Conservation (phyloP, 2,888 invertebrate genomes). For the Epirrhoe tristata region DNA sequence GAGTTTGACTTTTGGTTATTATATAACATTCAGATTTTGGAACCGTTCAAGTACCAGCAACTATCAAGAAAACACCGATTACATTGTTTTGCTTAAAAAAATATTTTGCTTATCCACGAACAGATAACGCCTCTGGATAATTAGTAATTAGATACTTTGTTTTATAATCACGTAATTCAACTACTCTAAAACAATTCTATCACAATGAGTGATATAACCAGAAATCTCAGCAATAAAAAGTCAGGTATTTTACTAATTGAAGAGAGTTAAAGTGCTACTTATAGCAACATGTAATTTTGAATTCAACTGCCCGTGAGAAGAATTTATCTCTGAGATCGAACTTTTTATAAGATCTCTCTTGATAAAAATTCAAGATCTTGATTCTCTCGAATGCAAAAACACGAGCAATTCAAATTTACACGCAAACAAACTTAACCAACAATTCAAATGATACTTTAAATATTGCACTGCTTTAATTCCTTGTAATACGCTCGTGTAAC, state of each 20-base stretch:
- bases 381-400: slow-evolving; percentile 29
- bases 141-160: slow-evolving; percentile 16
- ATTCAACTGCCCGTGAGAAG: slow-evolving; percentile 57
- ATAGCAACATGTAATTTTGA: slow-evolving; percentile 48
- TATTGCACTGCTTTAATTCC: slow-evolving; percentile 35
- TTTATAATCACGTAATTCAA: slow-evolving; percentile 25
- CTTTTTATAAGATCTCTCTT: slow-evolving; percentile 57
- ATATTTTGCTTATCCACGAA: background rate
- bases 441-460: slow-evolving; percentile 37
- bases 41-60: background rate
- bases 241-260: slow-evolving; percentile 33
- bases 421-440: slow-evolving; percentile 35
- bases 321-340: slow-evolving; percentile 55
- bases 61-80: slow-evolving; percentile 12
- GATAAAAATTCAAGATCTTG: slow-evolving; percentile 61
- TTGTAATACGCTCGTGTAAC: slow-evolving; percentile 28
- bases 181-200: slow-evolving; percentile 18
- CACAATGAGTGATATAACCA: slow-evolving; percentile 30
- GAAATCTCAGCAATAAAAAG: slow-evolving; percentile 32
- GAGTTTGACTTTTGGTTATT: too few relatives aligned
- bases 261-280: slow-evolving; percentile 51
- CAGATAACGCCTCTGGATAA: slow-evolving; percentile 13
- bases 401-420: slow-evolving; percentile 48
- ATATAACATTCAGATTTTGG: too few relatives aligned
- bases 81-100: background rate